Evolutionary conservation across 1,140 invertebrate genomes (phyloP).

Genomic region (Mactra quadrangularis): DNA sequence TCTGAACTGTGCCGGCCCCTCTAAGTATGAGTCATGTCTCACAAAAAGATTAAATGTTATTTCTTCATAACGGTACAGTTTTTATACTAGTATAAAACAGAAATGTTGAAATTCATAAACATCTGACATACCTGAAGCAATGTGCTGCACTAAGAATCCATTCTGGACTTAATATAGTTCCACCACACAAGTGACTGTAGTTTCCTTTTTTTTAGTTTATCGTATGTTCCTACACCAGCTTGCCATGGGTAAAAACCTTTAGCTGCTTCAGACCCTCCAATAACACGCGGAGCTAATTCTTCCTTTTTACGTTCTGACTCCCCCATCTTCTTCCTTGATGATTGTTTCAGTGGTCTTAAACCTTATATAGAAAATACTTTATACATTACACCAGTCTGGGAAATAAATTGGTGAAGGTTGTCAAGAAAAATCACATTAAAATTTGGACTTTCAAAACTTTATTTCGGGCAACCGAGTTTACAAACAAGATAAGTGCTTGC

Average conservation of each 20-base stretch:
- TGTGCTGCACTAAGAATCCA: conserved; percentile 98
- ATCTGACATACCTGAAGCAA: conserved; percentile 89
- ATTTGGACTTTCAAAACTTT: too few relatives aligned
- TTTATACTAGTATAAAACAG: too few relatives aligned
- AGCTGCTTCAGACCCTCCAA: conserved; percentile 93
- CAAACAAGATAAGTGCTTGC: too few relatives aligned
- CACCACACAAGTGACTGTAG: conserved; percentile 92
- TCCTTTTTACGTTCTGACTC: conserved; percentile 22
- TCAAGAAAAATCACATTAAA: too few relatives aligned
- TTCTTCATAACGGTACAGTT: too few relatives aligned
- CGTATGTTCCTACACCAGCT: conserved; percentile 91
- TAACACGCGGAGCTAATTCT: conserved; percentile 87
- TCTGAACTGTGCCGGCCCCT: too few relatives aligned
- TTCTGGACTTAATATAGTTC: conserved; percentile 95
- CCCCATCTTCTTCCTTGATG: conserved; percentile 57
- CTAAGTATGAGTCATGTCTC: too few relatives aligned
- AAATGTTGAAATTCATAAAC: too few relatives aligned
- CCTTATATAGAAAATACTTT: conserved; percentile 29
- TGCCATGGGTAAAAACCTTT: conserved; percentile 98
- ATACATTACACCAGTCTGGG: not conserved
- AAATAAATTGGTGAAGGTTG: too few relatives aligned
- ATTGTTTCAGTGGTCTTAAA: conserved; percentile 59
- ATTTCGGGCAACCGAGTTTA: too few relatives aligned
- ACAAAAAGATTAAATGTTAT: too few relatives aligned
- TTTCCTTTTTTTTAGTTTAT: conserved; percentile 81